phyloP scores from a whole-genome alignment of 2,888 invertebrate species.

The Cryptosula pallasiana region DNA sequence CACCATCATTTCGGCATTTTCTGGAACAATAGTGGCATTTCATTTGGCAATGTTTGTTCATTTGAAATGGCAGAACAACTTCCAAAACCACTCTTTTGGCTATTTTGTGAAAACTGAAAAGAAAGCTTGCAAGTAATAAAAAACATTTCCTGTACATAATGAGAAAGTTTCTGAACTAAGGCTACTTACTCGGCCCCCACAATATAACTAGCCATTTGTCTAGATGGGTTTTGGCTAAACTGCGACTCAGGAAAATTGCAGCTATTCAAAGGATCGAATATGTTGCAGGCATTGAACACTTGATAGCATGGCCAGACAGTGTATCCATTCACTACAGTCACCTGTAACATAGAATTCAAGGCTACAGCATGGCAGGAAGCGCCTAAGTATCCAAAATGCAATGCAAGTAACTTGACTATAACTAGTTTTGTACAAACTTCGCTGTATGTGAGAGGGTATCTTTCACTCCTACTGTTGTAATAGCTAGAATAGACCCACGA shows the following conservation, averaged over 20 bases:
- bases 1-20: background rate
- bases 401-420: no score
- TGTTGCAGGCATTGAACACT: background rate
- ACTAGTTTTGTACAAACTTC: background rate
- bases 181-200: background rate
- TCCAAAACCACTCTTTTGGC: background rate
- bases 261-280: background rate
- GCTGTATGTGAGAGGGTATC: background rate
- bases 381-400: no score
- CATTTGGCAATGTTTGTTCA: no score
- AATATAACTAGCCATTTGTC: background rate
- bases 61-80: background rate
- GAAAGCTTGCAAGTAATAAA: no score
- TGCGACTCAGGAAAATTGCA: background rate
- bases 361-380: no score
- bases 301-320: slow-evolving; percentile 21
- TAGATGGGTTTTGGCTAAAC: background rate
- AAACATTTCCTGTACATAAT: no score
- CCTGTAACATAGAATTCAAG: background rate
- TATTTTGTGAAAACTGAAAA: no score
- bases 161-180: no score
- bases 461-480: background rate
- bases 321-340: background rate
- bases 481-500: background rate
- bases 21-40: background rate